These are phyloP conservation scores for Orchestia grillus DNA, from an alignment of 1,140 invertebrate species.

Conservation along the genomic window DNA sequence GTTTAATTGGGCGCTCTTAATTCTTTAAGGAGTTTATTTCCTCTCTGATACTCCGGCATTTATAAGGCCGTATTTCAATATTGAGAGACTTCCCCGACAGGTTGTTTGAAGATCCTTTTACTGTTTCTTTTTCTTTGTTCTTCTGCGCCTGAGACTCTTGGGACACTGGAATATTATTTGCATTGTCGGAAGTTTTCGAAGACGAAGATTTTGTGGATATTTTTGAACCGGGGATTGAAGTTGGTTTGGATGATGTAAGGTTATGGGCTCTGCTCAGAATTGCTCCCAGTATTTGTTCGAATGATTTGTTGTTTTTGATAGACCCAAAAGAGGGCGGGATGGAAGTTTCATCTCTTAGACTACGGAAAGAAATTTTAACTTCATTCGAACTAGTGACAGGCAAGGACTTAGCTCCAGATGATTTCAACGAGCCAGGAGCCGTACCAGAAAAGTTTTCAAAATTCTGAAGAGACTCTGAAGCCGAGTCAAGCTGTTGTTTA, in stretches of 20 bases:
- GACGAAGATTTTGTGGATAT: background rate
- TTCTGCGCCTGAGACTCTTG: background rate
- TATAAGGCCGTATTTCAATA: constrained; percentile 39
- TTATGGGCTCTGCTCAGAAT: constrained; percentile 4
- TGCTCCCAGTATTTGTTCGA: background rate
- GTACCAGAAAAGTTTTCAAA: background rate
- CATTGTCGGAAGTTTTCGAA: background rate
- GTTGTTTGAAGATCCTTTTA: background rate
- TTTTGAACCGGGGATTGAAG: background rate
- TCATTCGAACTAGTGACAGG: background rate
- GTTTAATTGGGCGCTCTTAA: background rate
- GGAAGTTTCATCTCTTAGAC: constrained; percentile 21
- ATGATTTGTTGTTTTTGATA: constrained; percentile 18
- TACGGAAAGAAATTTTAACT: constrained; percentile 46
- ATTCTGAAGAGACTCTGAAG: background rate
- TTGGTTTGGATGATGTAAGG: background rate
- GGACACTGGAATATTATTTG: background rate
- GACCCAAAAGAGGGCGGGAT: constrained; percentile 25
- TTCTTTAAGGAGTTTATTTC: constrained; percentile 8
- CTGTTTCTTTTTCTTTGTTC: background rate
- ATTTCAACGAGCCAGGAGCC: background rate
- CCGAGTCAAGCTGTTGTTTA: background rate
- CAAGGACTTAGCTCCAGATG: background rate
- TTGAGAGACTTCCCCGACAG: background rate
- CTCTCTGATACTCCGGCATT: background rate